These are phyloP conservation scores for Zaprionus vittiger DNA, from an alignment of 1,140 invertebrate species.

Conservation along the genomic window DNA sequence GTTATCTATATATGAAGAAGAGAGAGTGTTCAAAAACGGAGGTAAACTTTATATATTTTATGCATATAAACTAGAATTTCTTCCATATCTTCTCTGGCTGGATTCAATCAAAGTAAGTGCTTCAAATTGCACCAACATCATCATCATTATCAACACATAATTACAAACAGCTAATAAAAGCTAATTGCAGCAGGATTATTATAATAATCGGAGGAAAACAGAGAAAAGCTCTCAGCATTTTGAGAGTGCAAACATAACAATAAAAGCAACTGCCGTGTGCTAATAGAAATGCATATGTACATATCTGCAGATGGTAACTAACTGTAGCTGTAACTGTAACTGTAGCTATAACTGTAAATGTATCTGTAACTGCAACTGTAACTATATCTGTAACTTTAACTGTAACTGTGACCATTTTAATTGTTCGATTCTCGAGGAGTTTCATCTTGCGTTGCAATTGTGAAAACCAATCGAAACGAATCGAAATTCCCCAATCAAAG, in stretches of 20 bases:
- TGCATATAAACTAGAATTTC: too few species aligned
- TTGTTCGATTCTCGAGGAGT: slow-evolving; percentile 18
- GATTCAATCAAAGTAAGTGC: not conserved
- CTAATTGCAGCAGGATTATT: not conserved
- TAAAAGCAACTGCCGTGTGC: slow-evolving; percentile 5
- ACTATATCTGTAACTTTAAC: not conserved
- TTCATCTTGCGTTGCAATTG: not conserved
- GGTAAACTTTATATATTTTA: too few species aligned
- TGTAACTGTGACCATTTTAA: slow-evolving; percentile 15
- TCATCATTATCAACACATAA: not conserved
- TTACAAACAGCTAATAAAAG: slow-evolving; percentile 1
- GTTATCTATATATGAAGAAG: too few species aligned
- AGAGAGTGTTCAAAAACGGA: too few species aligned
- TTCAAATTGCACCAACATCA: not conserved
- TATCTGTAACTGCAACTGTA: slow-evolving; percentile 3
- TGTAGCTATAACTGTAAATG: not conserved
- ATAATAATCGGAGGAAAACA: not conserved
- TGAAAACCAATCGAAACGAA: slow-evolving; percentile 8
- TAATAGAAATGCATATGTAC: slow-evolving; percentile 18
- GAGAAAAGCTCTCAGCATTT: not conserved
- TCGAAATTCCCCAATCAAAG: slow-evolving; percentile 37
- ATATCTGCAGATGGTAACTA: not conserved
- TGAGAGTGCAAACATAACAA: slow-evolving; percentile 12
- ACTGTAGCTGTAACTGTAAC: not conserved
- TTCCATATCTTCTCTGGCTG: not conserved